Evolutionary conservation across 2,113 vertebrate species (phyloP).

Genomic region (Lucifuga dentata): DNA sequence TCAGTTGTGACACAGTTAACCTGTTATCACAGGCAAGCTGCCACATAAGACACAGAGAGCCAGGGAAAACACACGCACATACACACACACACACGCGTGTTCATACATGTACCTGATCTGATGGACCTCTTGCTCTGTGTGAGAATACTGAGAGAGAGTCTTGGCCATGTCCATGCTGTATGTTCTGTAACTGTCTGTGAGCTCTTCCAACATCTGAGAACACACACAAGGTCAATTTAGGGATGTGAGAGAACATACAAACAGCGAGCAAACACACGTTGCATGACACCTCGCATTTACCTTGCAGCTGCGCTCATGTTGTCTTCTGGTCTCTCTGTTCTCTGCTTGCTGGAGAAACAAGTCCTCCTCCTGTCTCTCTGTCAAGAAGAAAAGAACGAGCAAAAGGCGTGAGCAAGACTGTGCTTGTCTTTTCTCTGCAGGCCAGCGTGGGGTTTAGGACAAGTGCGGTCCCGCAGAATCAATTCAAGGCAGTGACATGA

Average conservation of each 20-base stretch:
- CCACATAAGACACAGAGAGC: background rate
- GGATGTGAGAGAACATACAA: conserved; percentile 30
- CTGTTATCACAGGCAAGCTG: conserved; percentile 56
- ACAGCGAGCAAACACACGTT: conserved; percentile 19
- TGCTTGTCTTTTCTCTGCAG: conserved; percentile 34
- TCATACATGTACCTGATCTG: conserved; percentile 72
- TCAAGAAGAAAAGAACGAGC: conserved; percentile 24
- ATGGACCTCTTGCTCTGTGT: conserved; percentile 71
- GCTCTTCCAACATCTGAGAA: conserved; percentile 79
- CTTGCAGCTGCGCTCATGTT: conserved; percentile 77
- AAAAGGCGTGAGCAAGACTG: conserved; percentile 28
- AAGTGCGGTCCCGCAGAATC: conserved; percentile 36
- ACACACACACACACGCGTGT: background rate
- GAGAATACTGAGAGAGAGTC: conserved; percentile 69
- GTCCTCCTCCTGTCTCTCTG: conserved; percentile 83
- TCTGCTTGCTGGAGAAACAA: conserved; percentile 79
- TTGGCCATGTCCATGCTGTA: conserved; percentile 76
- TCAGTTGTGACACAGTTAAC: conserved; percentile 77
- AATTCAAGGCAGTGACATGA: background rate
- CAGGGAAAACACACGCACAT: background rate
- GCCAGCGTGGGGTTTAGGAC: conserved; percentile 21
- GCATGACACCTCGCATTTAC: conserved; percentile 51
- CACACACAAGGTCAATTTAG: conserved; percentile 35
- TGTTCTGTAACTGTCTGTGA: conserved; percentile 79
- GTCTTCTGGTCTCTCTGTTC: conserved; percentile 78